Percentiles rank a stretch among this genome's conserved stretches.
Conservation (phyloP, 2,888 invertebrate genomes). For the Dryadula phaetusa region DNA sequence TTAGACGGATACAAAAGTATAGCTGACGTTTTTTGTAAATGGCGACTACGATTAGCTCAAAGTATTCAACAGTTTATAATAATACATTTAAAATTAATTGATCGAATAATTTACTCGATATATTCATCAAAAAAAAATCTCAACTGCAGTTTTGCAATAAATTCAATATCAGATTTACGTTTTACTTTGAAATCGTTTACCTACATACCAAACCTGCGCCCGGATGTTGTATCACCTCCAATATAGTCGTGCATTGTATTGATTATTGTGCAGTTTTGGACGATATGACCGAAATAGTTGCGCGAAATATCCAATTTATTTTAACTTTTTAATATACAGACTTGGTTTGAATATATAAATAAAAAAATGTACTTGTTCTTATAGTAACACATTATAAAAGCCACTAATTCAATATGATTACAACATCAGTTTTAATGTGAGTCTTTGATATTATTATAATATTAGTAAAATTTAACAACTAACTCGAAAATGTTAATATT, state of each 20-base stretch:
- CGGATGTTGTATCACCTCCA: slow-evolving; percentile 12
- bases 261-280: slow-evolving; percentile 21
- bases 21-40: slow-evolving; percentile 4
- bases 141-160: not conserved
- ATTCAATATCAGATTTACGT: not conserved
- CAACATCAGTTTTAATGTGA: too few species aligned
- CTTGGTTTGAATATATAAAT: not conserved
- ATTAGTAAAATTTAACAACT: too few species aligned
- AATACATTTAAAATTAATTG: not conserved
- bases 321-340: not conserved
- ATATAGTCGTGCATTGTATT: slow-evolving; percentile 12
- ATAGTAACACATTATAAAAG: too few species aligned
- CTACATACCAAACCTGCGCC: not conserved
- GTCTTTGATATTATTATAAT: too few species aligned
- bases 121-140: too few species aligned
- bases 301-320: not conserved
- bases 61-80: not conserved
- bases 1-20: slow-evolving; percentile 22
- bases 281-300: not conserved
- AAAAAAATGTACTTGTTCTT: not conserved
- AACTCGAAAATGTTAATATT: too few species aligned
- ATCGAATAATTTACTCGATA: too few species aligned
- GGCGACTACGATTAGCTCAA: not conserved
- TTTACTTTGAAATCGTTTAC: too few species aligned
- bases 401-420: too few species aligned